Evolutionary conservation across 1,140 invertebrate species (phyloP).

Genomic region (Eupristina koningsbergeri): DNA sequence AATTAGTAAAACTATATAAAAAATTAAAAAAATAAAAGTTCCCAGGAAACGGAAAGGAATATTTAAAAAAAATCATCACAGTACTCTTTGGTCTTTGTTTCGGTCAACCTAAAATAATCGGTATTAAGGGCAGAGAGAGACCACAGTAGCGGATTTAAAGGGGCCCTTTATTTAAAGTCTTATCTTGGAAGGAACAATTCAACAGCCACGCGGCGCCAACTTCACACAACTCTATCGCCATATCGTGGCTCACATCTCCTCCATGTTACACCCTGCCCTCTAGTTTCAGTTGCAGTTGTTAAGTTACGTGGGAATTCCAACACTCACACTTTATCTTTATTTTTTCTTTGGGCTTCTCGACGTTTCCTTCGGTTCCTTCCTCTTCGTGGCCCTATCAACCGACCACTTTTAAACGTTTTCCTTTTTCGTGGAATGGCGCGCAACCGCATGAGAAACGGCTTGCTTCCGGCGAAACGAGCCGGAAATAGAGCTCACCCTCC

Average conservation of each 20-base stretch:
- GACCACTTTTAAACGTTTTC: background rate
- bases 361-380: no score
- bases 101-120: background rate
- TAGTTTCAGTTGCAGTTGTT: background rate
- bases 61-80: no score
- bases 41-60: no score
- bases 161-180: background rate
- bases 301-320: background rate
- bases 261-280: background rate
- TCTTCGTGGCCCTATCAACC: background rate
- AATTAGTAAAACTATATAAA: no score
- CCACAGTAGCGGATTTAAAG: background rate
- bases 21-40: no score
- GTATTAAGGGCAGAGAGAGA: background rate
- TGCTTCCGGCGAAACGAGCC: slow-evolving; percentile 44
- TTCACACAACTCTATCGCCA: background rate
- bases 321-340: background rate
- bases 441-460: slow-evolving; percentile 49
- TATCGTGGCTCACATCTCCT: background rate
- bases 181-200: background rate
- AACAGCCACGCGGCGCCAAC: background rate
- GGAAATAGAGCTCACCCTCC: slow-evolving; percentile 32
- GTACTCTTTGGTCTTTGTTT: background rate
- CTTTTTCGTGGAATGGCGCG: background rate
- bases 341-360: background rate